A percentile compares a stretch with the other conserved stretches of the same genome.
phyloP scores from a whole-genome alignment of 2,888 invertebrate species.

The Venusia cambrica region DNA sequence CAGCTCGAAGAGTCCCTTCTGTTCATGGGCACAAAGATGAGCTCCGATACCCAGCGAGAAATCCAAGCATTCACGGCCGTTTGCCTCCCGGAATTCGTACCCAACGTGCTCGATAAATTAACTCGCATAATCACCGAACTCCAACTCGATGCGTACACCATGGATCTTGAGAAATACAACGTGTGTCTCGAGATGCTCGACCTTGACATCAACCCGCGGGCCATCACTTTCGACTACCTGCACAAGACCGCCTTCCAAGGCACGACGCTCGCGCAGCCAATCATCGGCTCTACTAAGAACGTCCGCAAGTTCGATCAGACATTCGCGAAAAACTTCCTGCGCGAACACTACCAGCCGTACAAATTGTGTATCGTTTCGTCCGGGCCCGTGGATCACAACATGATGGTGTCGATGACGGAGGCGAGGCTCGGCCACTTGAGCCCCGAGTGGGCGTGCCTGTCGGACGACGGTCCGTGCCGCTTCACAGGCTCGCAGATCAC shows the following conservation, averaged over 20 bases:
- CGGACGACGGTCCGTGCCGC: conserved; percentile 37
- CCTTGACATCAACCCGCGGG: conserved; percentile 52
- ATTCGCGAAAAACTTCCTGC: conserved; percentile 40
- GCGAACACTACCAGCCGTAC: conserved; percentile 56
- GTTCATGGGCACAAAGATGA: conserved; percentile 39
- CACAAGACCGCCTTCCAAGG: conserved; percentile 72
- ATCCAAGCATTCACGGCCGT: conserved; percentile 48
- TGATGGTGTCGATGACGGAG: conserved; percentile 81
- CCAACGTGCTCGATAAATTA: conserved; percentile 36
- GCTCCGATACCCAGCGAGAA: conserved; percentile 50
- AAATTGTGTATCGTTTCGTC: conserved; percentile 87
- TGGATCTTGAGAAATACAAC: conserved; percentile 45
- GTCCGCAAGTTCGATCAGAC: conserved; percentile 70
- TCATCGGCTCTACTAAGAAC: conserved; percentile 86
- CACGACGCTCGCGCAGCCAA: conserved; percentile 57
- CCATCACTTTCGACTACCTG: conserved; percentile 68
- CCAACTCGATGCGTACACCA: conserved; percentile 37
- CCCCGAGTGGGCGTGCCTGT: conserved; percentile 20
- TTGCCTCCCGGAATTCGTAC: conserved; percentile 30
- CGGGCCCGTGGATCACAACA: conserved; percentile 84
- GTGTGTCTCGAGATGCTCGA: conserved; percentile 48
- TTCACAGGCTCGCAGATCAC: conserved; percentile 41
- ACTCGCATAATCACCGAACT: conserved; percentile 43
- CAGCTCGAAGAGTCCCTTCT: conserved; percentile 35
- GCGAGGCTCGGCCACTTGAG: conserved; percentile 70